phyloP scores from a whole-genome alignment of 2,113 vertebrate genomes.

The Tor tambroides region DNA sequence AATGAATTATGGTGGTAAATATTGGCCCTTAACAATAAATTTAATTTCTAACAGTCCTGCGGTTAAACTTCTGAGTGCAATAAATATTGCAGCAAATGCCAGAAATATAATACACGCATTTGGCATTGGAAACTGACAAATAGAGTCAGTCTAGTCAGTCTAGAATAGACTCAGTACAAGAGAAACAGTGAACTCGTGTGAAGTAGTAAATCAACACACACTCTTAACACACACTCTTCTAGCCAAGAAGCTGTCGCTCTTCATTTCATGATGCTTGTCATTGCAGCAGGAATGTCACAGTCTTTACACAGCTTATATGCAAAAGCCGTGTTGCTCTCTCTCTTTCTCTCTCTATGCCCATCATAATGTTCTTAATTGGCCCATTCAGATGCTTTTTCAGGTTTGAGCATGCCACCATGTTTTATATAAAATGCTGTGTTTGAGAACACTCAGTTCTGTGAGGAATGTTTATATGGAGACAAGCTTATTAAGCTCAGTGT shows the following conservation, averaged over 20 bases:
- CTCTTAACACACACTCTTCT: not conserved
- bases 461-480: slow-evolving; percentile 20
- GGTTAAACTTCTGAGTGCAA: not conserved
- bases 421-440: slow-evolving; percentile 39
- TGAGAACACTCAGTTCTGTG: slow-evolving; percentile 44
- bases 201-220: not conserved
- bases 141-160: not conserved
- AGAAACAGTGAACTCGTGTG: not conserved
- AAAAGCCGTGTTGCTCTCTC: not conserved
- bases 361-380: slow-evolving; percentile 36
- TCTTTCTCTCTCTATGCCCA: not conserved
- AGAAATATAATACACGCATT: not conserved
- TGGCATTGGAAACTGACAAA: not conserved
- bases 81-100: not conserved
- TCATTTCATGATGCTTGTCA: slow-evolving; percentile 23
- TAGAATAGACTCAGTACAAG: not conserved
- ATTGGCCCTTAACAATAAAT: no score
- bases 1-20: no score
- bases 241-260: slow-evolving; percentile 48
- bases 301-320: slow-evolving; percentile 35
- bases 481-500: slow-evolving; percentile 29
- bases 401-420: slow-evolving; percentile 25
- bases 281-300: slow-evolving; percentile 33
- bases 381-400: slow-evolving; percentile 7
- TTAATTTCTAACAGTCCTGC: no score